Conservation (phyloP, 2,113 vertebrate genomes). For the Rhabdomys dilectus region DNA sequence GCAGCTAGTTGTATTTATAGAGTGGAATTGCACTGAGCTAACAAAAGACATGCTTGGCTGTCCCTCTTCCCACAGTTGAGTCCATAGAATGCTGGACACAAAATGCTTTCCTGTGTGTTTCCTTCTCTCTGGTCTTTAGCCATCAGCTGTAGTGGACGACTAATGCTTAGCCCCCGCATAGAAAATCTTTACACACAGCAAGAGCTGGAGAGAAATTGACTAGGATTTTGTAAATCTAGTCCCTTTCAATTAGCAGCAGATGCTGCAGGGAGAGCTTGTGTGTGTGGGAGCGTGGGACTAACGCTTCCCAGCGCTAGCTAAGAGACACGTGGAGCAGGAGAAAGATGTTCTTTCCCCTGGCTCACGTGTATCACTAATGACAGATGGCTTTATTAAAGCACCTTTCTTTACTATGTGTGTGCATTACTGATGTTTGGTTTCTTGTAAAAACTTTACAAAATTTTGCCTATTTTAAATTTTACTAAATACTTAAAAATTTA, state of each 20-base stretch:
- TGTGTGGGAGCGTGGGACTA: constrained; percentile 67
- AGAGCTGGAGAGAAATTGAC: constrained; percentile 81
- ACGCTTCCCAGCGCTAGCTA: background rate
- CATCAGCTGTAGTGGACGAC: constrained; percentile 82
- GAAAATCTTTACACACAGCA: constrained; percentile 84
- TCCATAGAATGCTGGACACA: constrained; percentile 48
- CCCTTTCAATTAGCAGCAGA: constrained; percentile 80
- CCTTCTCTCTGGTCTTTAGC: constrained; percentile 76
- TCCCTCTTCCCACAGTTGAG: constrained; percentile 33
- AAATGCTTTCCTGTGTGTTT: constrained; percentile 63
- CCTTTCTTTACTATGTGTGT: background rate
- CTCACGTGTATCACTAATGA: constrained; percentile 55
- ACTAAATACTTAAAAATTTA: background rate
- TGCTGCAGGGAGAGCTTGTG: constrained; percentile 74
- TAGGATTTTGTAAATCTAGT: constrained; percentile 82
- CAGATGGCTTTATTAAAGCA: background rate
- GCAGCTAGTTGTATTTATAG: constrained; percentile 49
- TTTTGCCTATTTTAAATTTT: constrained; percentile 45
- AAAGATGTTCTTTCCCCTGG: constrained; percentile 56
- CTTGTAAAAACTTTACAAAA: constrained; percentile 26
- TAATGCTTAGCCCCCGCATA: constrained; percentile 74
- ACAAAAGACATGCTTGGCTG: constrained; percentile 37
- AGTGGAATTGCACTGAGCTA: constrained; percentile 55
- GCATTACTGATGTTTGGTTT: background rate
- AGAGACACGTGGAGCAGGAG: background rate